Conservation (phyloP, 2,888 invertebrate genomes). For the Synanthedon andrenaeformis region DNA sequence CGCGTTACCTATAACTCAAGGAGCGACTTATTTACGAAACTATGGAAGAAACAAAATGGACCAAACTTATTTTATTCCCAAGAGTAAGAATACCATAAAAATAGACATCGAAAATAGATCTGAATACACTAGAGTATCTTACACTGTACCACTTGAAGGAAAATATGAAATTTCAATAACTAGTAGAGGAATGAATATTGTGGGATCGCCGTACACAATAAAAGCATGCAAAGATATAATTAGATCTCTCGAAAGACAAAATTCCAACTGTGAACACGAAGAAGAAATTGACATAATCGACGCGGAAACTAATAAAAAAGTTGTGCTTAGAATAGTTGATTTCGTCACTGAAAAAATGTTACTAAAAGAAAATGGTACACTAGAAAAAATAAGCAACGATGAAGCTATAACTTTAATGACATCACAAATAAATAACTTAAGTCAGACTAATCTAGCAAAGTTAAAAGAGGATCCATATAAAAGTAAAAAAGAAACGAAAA, state of each 20-base stretch:
- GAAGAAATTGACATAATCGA: slow-evolving; percentile 63
- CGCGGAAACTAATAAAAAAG: slow-evolving; percentile 54
- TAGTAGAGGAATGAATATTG: slow-evolving; percentile 65
- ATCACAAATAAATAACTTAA: slow-evolving; percentile 20
- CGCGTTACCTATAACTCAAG: slow-evolving; percentile 53
- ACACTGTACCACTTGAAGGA: slow-evolving; percentile 61
- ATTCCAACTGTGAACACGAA: slow-evolving; percentile 50
- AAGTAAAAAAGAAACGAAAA: slow-evolving; percentile 7
- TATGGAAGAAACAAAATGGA: slow-evolving; percentile 59
- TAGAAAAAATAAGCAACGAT: slow-evolving; percentile 57
- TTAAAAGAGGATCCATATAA: slow-evolving; percentile 4
- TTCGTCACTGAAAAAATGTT: slow-evolving; percentile 70
- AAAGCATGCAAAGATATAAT: slow-evolving; percentile 52
- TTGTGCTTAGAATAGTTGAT: slow-evolving; percentile 63
- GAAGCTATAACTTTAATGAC: slow-evolving; percentile 52
- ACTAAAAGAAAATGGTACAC: slow-evolving; percentile 59
- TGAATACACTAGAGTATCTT: slow-evolving; percentile 65
- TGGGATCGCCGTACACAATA: slow-evolving; percentile 72
- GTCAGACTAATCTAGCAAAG: slow-evolving; percentile 10
- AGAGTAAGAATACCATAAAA: slow-evolving; percentile 62
- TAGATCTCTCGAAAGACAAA: slow-evolving; percentile 41
- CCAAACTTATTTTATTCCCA: slow-evolving; percentile 59
- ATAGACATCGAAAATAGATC: slow-evolving; percentile 54
- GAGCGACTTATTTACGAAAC: slow-evolving; percentile 50
- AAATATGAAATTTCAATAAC: slow-evolving; percentile 70